These are phyloP conservation scores for Branchinecta lindahli DNA, from an alignment of 1,140 invertebrate species.

Conservation along the genomic window DNA sequence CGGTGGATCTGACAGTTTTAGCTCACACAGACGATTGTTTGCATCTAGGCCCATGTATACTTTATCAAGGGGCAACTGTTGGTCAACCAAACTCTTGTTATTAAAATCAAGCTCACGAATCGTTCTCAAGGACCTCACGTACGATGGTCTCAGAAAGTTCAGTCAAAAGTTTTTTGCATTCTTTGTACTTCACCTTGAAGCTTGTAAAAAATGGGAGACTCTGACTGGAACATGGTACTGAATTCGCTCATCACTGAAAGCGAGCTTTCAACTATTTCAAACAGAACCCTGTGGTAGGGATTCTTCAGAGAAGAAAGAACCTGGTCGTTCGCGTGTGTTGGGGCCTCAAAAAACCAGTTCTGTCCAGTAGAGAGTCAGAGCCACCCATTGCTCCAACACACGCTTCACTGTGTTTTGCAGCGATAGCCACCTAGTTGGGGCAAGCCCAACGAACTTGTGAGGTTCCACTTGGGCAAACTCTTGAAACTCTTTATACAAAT, in stretches of 20 bases:
- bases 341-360: slow-evolving; percentile 26
- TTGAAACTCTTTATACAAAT: slow-evolving; percentile 19
- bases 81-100: background rate
- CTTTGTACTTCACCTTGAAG: slow-evolving; percentile 23
- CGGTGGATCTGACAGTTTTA: too few relatives aligned
- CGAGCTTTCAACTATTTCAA: slow-evolving; percentile 28
- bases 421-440: slow-evolving; percentile 19
- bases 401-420: slow-evolving; percentile 14
- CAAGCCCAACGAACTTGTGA: slow-evolving; percentile 18
- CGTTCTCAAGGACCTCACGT: slow-evolving; percentile 4
- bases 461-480: slow-evolving; percentile 12
- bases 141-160: slow-evolving; percentile 21
- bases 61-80: slow-evolving; percentile 6
- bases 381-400: slow-evolving; percentile 24
- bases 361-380: slow-evolving; percentile 28
- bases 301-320: slow-evolving; percentile 29
- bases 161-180: slow-evolving; percentile 18
- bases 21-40: too few relatives aligned
- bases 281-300: slow-evolving; percentile 25
- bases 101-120: slow-evolving; percentile 17
- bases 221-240: slow-evolving; percentile 28
- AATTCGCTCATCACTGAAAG: slow-evolving; percentile 25
- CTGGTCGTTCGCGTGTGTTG: slow-evolving; percentile 27
- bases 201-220: slow-evolving; percentile 25
- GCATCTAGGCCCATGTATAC: background rate